Conservation (phyloP, 2,113 vertebrate species). For the Jacana jacana region DNA sequence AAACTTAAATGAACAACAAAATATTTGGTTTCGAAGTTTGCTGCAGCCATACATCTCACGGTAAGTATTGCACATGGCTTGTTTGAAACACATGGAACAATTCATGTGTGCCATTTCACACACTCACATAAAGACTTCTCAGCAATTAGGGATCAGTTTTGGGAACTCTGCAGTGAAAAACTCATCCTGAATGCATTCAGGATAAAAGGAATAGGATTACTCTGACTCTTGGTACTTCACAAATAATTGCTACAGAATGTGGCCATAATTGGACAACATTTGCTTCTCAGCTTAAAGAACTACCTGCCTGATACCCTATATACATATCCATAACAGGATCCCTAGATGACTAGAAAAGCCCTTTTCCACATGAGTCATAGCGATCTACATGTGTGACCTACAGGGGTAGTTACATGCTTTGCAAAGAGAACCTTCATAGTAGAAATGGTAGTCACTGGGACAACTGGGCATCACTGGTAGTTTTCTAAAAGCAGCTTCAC, state of each 20-base stretch:
- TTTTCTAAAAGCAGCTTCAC: background rate
- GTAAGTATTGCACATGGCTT: background rate
- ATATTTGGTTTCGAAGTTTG: background rate
- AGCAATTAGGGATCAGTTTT: background rate
- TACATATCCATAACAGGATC: background rate
- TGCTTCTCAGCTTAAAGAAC: background rate
- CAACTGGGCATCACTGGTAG: background rate
- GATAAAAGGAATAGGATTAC: background rate
- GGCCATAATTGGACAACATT: background rate
- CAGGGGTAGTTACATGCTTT: background rate
- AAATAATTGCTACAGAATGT: background rate
- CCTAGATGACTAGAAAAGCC: background rate
- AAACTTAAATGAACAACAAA: background rate
- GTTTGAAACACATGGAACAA: background rate
- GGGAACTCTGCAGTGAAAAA: background rate
- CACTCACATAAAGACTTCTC: background rate
- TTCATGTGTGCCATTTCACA: background rate
- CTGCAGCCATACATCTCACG: background rate
- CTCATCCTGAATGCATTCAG: background rate
- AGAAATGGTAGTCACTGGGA: background rate
- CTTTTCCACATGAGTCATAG: background rate
- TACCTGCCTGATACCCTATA: background rate
- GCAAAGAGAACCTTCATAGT: background rate
- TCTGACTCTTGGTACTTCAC: background rate
- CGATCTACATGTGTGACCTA: background rate